A percentile compares a stretch with the other conserved stretches of the same genome.
These are phyloP conservation scores for Diachasmimorpha longicaudata DNA, from an alignment of 1,140 invertebrate species.

Conservation along the genomic window DNA sequence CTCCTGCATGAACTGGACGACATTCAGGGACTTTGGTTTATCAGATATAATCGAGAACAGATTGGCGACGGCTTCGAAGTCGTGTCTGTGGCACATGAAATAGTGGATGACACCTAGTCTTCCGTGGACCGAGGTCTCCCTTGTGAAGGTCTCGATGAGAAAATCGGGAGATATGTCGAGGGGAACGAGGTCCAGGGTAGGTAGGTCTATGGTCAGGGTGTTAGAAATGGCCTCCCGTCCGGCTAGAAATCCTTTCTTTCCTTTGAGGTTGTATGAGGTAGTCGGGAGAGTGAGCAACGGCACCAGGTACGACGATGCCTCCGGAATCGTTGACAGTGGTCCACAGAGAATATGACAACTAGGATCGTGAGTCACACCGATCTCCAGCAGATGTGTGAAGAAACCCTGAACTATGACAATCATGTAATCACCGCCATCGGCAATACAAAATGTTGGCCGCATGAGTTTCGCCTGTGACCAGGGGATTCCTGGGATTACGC, in stretches of 20 bases:
- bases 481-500: conserved; percentile 78
- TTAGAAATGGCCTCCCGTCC: neutral
- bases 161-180: conserved; percentile 69
- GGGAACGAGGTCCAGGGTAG: conserved; percentile 74
- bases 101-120: conserved; percentile 80
- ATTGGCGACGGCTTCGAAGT: conserved; percentile 73
- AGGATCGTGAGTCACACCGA: conserved; percentile 79
- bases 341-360: conserved; percentile 77
- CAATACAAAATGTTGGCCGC: conserved; percentile 75
- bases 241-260: neutral
- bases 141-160: conserved; percentile 72
- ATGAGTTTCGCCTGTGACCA: conserved; percentile 77
- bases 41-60: conserved; percentile 62
- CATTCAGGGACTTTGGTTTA: conserved; percentile 60
- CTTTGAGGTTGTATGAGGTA: neutral
- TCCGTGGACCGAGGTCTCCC: conserved; percentile 70
- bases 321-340: conserved; percentile 63
- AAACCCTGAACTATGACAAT: conserved; percentile 76
- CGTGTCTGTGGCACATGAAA: conserved; percentile 75
- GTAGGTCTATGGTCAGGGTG: conserved; percentile 68
- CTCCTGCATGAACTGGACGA: conserved; percentile 75
- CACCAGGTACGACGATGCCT: conserved; percentile 69
- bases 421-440: conserved; percentile 74
- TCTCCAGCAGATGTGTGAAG: conserved; percentile 81
- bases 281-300: conserved; percentile 60